Conservation (phyloP, 2,113 vertebrate species). For the Myotis davidii region DNA sequence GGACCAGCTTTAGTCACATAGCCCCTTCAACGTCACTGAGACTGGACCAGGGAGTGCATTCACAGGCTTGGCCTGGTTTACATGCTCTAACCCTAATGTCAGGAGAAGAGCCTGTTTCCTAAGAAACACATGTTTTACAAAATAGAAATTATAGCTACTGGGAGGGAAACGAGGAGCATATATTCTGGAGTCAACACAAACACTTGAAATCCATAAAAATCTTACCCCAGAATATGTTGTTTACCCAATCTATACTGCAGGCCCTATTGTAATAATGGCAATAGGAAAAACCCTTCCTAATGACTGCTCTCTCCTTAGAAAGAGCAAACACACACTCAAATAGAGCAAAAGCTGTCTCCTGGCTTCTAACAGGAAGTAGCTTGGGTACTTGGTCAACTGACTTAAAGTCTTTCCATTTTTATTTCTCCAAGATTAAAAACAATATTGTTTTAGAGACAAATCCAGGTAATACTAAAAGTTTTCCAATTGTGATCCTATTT, state of each 20-base stretch:
- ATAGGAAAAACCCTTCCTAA: background rate
- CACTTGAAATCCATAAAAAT: background rate
- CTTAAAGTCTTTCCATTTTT: background rate
- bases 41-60: background rate
- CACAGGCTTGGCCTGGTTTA: background rate
- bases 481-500: background rate
- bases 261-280: background rate
- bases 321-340: background rate
- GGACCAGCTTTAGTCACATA: background rate
- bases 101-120: background rate
- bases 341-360: background rate
- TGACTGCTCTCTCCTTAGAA: background rate
- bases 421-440: background rate
- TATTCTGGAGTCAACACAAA: background rate
- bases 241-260: background rate
- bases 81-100: background rate
- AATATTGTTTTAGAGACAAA: background rate
- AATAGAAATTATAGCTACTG: background rate
- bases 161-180: background rate
- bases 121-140: background rate
- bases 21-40: background rate
- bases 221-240: background rate
- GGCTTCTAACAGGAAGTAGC: background rate
- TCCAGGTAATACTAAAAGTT: slow-evolving; percentile 9
- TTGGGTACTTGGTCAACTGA: background rate